Evolutionary conservation across 2,888 invertebrate species (phyloP), one percentile per base, ranked within the genome.

Genomic region (Eupithecia vulgata): DNA sequence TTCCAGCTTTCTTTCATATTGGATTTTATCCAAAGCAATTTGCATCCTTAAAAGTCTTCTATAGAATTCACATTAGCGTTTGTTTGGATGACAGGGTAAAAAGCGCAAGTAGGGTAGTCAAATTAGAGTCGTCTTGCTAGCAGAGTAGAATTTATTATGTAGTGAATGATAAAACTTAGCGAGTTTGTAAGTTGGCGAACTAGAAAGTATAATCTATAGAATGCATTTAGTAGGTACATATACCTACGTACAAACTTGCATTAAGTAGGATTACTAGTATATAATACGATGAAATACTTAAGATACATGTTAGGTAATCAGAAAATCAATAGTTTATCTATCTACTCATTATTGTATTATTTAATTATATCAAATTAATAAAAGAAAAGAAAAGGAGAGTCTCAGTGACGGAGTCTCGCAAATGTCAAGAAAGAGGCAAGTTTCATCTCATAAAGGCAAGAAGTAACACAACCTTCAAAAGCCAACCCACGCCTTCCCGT

Each of bases 1-100:
- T 77, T 72, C 70, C 68, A 52, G 30, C 67, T 57, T 57, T 71
- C 61, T 61, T 61, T 61, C 34, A 64, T 64, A 37, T 64, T 64
- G 37, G 37, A 64, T 64, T 64, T 64, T 59, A 52, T 65, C 45
- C 17, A 42, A 34, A 59, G 42, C 65, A 45, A 68, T 72, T 72
- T 68, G 72, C 65, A 72, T 68, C 68, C 4, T 64, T 17, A 61
- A 34, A 61, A 17, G 15, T 34, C 34, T 30, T 6, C 15, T 34
- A 34, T 17, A 17, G 34, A 34, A 17, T 34, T 61, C 61, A 61
- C 30, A 34, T 61, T 61, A 61, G 34, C 15, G 59, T 34, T 17
- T 61, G 61, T 34, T 52, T 57, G 25, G 57, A 13, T 57, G 12
- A 12, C 52, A 59, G 30, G 17, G 34, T 34, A 34, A 34, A 61